A percentile compares a stretch with the other conserved stretches of the same genome.
Evolutionary conservation across 2,113 vertebrate genomes (phyloP).

Genomic region (Myotis davidii): DNA sequence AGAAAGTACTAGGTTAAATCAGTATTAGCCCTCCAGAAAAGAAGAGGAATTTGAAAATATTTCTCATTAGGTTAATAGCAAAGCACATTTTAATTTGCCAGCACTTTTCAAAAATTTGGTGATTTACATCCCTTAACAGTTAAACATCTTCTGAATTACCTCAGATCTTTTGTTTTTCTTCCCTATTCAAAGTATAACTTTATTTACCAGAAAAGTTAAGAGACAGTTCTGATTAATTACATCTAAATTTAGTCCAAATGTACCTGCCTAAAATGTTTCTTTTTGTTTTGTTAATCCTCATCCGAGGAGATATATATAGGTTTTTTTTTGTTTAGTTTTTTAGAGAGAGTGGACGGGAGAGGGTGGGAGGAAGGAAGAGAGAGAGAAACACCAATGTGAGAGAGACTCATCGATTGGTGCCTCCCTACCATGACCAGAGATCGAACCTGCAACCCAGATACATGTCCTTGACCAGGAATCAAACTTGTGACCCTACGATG

Average conservation of each 20-base stretch:
- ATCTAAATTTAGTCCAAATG: slow-evolving; percentile 19
- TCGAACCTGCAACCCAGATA: too few species aligned
- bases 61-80: slow-evolving; percentile 26
- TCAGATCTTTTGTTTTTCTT: not conserved
- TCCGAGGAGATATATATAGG: too few species aligned
- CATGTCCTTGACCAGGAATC: too few species aligned
- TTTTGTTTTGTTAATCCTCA: too few species aligned
- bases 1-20: not conserved
- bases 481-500: too few species aligned
- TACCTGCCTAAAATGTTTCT: not conserved
- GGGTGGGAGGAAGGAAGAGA: too few species aligned
- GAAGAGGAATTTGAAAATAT: slow-evolving; percentile 22
- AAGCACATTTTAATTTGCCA: slow-evolving; percentile 37
- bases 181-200: not conserved
- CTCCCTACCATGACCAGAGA: too few species aligned
- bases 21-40: not conserved
- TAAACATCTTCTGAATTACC: not conserved
- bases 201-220: not conserved
- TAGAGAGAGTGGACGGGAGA: too few species aligned
- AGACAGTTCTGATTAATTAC: not conserved
- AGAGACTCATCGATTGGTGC: too few species aligned
- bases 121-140: not conserved
- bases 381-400: too few species aligned
- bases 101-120: not conserved
- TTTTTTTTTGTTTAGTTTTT: too few species aligned